Conservation (phyloP, 64 coral and sea anemone species). For the Montipora capricornis region DNA sequence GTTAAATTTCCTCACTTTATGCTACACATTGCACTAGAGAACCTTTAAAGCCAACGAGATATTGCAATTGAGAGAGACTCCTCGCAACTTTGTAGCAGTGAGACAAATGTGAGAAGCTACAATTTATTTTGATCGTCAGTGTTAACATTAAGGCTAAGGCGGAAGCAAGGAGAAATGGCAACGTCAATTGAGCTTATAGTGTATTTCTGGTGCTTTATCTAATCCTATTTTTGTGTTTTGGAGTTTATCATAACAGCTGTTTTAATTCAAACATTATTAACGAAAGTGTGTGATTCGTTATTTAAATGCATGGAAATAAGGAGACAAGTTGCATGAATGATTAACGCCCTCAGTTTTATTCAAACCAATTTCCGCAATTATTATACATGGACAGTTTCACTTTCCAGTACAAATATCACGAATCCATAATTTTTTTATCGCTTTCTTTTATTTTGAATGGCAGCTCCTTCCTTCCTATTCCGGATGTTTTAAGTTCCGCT, state of each 20-base stretch:
- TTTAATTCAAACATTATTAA: background rate
- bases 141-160: too few relatives aligned
- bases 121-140: too few relatives aligned
- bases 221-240: background rate
- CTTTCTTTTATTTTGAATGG: background rate
- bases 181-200: too few relatives aligned
- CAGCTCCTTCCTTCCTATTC: background rate
- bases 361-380: background rate
- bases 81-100: background rate
- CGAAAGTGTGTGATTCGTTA: background rate
- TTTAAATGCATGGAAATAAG: background rate
- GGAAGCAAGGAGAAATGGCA: too few relatives aligned
- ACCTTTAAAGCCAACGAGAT: too few relatives aligned
- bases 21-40: too few relatives aligned
- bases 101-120: too few relatives aligned
- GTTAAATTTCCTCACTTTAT: too few relatives aligned
- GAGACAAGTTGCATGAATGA: constrained; percentile 44
- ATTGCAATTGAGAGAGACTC: too few relatives aligned
- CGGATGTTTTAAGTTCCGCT: background rate
- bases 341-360: constrained; percentile 14
- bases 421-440: background rate
- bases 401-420: background rate
- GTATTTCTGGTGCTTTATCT: too few relatives aligned
- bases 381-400: background rate
- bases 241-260: background rate